Evolutionary conservation across 2,888 invertebrate species (phyloP).

Genomic region (Candidula unifasciata): DNA sequence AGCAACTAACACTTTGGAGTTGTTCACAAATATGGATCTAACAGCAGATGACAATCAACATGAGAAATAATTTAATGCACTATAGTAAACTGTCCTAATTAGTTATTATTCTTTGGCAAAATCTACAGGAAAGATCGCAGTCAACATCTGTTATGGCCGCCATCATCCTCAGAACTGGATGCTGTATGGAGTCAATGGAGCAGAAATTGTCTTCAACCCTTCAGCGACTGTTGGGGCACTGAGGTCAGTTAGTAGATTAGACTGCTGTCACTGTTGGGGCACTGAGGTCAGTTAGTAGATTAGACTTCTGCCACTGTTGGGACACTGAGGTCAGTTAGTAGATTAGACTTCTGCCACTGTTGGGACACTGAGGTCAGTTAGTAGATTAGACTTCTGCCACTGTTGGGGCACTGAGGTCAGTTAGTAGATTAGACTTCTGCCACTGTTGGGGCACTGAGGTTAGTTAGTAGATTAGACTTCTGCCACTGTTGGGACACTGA

Average conservation of each 20-base stretch:
- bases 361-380: constrained; percentile 81
- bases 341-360: no score
- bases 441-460: not conserved
- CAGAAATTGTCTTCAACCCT: constrained; percentile 99
- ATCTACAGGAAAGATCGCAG: constrained; percentile 84
- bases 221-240: constrained; percentile 88
- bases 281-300: not conserved
- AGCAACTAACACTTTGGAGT: no score
- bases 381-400: no score
- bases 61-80: no score
- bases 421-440: no score
- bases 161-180: constrained; percentile 99
- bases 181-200: constrained; percentile 97
- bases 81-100: no score
- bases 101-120: not conserved
- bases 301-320: not conserved
- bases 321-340: no score
- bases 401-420: not conserved
- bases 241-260: constrained; percentile 78
- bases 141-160: constrained; percentile 98
- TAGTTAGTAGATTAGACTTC: not conserved
- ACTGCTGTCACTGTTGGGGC: not conserved
- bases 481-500: not conserved
- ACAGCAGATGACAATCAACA: no score
- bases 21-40: no score